phyloP scores from a whole-genome alignment of 2,797 vertebrate genomes.

The Mus spretus region DNA sequence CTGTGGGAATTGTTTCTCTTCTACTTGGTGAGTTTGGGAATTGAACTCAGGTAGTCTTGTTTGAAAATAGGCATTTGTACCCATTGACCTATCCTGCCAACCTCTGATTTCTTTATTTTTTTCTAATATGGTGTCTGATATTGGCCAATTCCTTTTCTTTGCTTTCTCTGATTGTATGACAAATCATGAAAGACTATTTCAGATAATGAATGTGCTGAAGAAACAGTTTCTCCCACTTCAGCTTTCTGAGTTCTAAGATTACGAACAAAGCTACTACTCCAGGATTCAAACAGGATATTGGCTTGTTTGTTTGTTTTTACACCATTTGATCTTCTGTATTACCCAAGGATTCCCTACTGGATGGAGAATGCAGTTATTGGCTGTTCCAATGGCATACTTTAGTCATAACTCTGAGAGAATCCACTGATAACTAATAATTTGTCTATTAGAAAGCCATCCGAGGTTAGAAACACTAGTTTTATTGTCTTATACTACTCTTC shows the following conservation, averaged over 20 bases:
- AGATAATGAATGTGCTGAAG: slow-evolving; percentile 28
- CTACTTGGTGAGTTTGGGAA: not conserved
- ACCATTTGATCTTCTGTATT: slow-evolving; percentile 37
- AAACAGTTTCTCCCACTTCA: not conserved
- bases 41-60: not conserved
- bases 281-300: not conserved
- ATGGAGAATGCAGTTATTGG: slow-evolving; percentile 4
- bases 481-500: not conserved
- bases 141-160: not conserved
- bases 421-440: not conserved
- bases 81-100: not conserved
- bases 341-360: not conserved
- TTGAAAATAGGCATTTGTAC: not conserved
- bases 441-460: not conserved
- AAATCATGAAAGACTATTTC: slow-evolving; percentile 6
- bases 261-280: not conserved
- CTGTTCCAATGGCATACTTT: not conserved
- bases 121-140: slow-evolving; percentile 1
- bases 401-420: slow-evolving; percentile 35
- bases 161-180: slow-evolving; percentile 36
- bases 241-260: not conserved
- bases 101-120: not conserved
- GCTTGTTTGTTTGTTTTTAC: not conserved
- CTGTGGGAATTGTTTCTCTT: not conserved
- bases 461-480: not conserved